Base-by-base conservation (phyloP, 2,888 invertebrate species). In the Himalopsyche anomala region DNA sequence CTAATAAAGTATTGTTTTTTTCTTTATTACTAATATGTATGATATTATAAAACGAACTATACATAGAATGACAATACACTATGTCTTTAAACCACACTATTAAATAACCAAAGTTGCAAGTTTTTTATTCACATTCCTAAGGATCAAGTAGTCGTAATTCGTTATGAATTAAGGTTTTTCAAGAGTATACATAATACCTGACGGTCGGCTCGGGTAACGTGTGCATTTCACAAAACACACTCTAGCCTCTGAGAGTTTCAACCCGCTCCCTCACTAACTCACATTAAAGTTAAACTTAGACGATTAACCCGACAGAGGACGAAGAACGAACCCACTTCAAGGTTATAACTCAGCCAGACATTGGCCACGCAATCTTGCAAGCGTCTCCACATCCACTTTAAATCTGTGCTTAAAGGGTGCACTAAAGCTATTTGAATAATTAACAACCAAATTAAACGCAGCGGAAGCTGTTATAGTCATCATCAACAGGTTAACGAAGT, bases 311-410 rank as follows among this genome's bases (percentile, higher is more conserved):
- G 62, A 9, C 62, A 9, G 62, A 62, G 62, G 62, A n/a, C 62
- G 62, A 62, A 19, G 62, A 28, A 62, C 5, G 62, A 62, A 62
- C 28, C 62, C 19, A 62, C 62, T 62, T 28, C 62, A 28, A 62
- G 19, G 62, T 62, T 62, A 62, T 62, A 62, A 62, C 62, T 62
- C 62, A 62, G 62, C 62, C 62, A 51, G 62, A 62, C 62, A 62
- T 62, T 62, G 62, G 62, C 62, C 62, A 62, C 28, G 28, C 19
- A 62, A 62, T 62, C 8, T 19, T 28, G 62, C 19, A 62, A 28
- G 28, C 19, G 28, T 62, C 19, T 62, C 62, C 62, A 19, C 62
- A 62, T 28, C 62, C 62, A 28, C 62, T 62, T 62, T 19, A 19
- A 62, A 62, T 62, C 62, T 62, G 62, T 19, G 62, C 62, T 62